Base-by-base conservation (phyloP, 2,113 vertebrate genomes). In the Pteropus alecto region DNA sequence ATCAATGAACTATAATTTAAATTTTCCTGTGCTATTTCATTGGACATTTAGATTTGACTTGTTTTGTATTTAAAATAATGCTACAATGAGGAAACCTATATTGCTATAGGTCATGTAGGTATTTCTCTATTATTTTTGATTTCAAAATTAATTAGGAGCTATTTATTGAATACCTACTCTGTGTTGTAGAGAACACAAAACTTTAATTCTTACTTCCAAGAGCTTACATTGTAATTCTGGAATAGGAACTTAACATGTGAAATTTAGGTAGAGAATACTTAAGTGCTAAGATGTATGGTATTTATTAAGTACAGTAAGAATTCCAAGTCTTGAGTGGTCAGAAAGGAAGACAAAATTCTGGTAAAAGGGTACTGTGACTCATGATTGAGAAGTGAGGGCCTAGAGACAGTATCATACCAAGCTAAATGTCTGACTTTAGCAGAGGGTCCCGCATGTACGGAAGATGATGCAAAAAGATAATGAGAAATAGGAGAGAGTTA, bases 301-400 rank as follows among this genome's bases (percentile, higher is more conserved):
- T 93, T 65, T 79, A 48, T 94, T 88, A 71, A 88, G 6, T 67
- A 41, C 14, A 95, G 19, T 84, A 94, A 91, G 70, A 87, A 88
- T 93, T 91, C 11, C 83, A 46, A 83, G 8, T 94, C 15, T 65
- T 83, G 79, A 67, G 35, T 76, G 30, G 21, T 65, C 26, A 90
- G 51, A 93, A 90, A 76, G 74, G n/a, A 88, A 93, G 33, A 93
- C 41, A 87, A 14, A 87, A 58, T 94, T 93, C 74, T 76, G 63
- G 16, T 18, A 14, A 63, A 94, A 94, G 18, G 38, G 12, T 28
- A 70, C 28, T 35, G 48, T 41, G 13, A 92, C 48, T 92, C 24
- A 30, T 41, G 12, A 60, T 76, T 95, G 11, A 41, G 38, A 35
- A 96, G 5, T 76, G 56, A 79, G 51, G 58, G 14, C 63, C 35